Percentiles rank a stretch among this genome's conserved stretches.
Conservation (phyloP, 2,797 vertebrate species). For the Craterocephalus amniculus region DNA sequence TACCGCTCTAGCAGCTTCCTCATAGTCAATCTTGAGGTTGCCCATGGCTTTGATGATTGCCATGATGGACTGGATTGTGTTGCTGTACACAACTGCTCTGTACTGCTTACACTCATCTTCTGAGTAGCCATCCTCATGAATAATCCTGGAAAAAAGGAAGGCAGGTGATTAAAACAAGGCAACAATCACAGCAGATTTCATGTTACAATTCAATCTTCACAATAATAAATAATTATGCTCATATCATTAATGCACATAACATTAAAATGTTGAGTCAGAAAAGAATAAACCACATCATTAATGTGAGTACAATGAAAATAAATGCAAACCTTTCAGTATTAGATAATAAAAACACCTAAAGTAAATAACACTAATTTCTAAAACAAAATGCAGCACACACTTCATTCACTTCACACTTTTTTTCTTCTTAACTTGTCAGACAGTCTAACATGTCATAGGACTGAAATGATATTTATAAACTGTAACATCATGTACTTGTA, state of each 20-base stretch:
- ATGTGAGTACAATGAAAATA: neutral
- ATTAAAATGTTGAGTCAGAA: neutral
- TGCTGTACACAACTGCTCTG: constrained; percentile 97
- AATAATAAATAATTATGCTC: constrained; percentile 1
- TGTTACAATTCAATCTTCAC: constrained; percentile 4
- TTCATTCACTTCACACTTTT: too few relatives aligned
- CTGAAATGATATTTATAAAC: neutral
- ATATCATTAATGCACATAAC: neutral
- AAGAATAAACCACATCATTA: neutral
- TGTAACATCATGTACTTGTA: neutral
- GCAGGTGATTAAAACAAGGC: neutral
- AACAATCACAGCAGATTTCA: neutral
- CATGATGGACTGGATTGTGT: constrained; percentile 99
- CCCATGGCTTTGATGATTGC: constrained; percentile 98
- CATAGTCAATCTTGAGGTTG: constrained; percentile 96
- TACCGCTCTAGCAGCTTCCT: constrained; percentile 88
- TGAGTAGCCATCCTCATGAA: constrained; percentile 97
- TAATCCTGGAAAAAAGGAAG: constrained; percentile 85
- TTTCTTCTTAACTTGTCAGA: too few relatives aligned
- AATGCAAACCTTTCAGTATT: neutral
- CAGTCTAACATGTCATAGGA: neutral
- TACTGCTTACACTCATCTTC: constrained; percentile 99
- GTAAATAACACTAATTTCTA: neutral
- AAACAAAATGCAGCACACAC: too few relatives aligned
- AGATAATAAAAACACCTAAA: neutral